Evolutionary conservation across 2,888 invertebrate species (phyloP), one percentile per base, ranked within the genome.

Genomic region (Hyppa rectilinea): DNA sequence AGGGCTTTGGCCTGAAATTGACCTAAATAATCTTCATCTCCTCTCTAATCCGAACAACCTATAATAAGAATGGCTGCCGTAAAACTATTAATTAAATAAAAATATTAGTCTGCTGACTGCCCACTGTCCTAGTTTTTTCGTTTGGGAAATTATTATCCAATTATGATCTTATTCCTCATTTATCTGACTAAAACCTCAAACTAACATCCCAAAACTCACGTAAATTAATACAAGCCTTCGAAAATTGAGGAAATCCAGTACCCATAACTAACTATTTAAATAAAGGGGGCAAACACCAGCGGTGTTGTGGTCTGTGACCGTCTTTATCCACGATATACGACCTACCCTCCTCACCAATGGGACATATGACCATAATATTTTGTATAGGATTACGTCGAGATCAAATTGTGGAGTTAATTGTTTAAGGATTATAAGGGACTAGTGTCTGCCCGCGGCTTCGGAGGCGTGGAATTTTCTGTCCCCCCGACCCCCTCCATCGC

Each of bases 301-400:
- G 72, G 78, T 56, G 4, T 74, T 76, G 85, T 75, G 85, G 85
- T 80, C 68, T 60, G 20, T 4, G 75, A 81, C 85, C 85, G 85
- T 85, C 84, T 76, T 85, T 83, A 52, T 38, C 78, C 38, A 81
- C 84, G 69, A 86, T 79, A 85, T 84, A 85, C 83, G 85, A 75
- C 43, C 61, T 34, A 83, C 85, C 86, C 86, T 84, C 52, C 69
- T 84, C 84, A 85, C 70, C 75, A 81, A 73, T 82, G 53, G 75
- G 78, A 83, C 82, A 52, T 82, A 85, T 85, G 80, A 69, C 80
- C 83, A 85, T 85, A 87, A 85, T 85, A 87, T 87, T 82, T 88
- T 85, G 79, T 75, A 61, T 45, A 47, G 84, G 86, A 83, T 88
- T 88, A 88, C 77, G 76, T 73, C 56, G 68, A 82, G 81, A 84